phyloP scores from a whole-genome alignment of 30 jellyfish, hydroid and myxozoan genomes.

The Hydractinia echinata region DNA sequence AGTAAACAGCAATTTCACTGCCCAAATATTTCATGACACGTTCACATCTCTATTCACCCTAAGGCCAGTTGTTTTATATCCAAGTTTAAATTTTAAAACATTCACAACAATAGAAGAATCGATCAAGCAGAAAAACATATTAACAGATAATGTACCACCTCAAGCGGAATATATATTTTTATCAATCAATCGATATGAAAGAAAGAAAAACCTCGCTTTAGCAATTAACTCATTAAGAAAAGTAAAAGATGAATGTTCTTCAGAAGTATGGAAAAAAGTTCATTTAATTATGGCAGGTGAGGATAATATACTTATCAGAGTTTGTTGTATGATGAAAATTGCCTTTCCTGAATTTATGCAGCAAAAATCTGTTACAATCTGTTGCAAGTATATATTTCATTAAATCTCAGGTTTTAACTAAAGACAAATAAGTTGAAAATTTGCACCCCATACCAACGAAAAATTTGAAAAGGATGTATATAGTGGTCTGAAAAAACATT shows the following conservation, averaged over 20 bases:
- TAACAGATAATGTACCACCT: conserved; percentile 58
- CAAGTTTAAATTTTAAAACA: conserved; percentile 49
- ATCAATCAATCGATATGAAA: conserved; percentile 82
- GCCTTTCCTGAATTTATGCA: too few species aligned
- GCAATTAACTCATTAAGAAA: conserved; percentile 65
- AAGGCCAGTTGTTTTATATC: conserved; percentile 64
- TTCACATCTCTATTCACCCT: conserved; percentile 41
- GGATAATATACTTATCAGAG: not conserved
- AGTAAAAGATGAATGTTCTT: conserved; percentile 33
- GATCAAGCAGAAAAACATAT: conserved; percentile 30
- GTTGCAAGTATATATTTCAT: too few species aligned
- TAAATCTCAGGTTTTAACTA: too few species aligned
- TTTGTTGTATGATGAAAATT: not conserved
- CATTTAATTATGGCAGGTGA: conserved; percentile 84
- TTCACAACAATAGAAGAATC: not conserved
- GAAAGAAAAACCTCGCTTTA: conserved; percentile 76
- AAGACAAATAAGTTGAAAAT: too few species aligned
- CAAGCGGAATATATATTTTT: conserved; percentile 42
- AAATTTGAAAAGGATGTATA: too few species aligned
- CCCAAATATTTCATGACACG: conserved; percentile 60
- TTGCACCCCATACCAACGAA: too few species aligned
- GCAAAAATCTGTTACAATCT: too few species aligned
- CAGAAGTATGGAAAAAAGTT: conserved; percentile 51
- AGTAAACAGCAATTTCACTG: conserved; percentile 90
- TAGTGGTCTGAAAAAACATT: too few species aligned